Evolutionary conservation across 1,140 invertebrate genomes (phyloP).

Genomic region (Potamilus streckersoni): DNA sequence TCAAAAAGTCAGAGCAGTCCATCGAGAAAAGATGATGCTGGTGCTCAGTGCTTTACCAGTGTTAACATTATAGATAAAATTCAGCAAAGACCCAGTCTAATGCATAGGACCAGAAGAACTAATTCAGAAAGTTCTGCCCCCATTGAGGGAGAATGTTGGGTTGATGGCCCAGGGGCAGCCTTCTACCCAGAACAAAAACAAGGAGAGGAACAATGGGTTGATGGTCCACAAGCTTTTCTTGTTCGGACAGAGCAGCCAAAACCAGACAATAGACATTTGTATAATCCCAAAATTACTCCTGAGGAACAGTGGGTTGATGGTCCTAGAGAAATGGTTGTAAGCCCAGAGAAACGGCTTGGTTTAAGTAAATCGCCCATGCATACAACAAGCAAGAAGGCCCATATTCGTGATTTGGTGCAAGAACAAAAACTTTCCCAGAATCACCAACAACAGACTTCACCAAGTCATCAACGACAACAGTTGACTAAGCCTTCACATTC

Average conservation of each 20-base stretch:
- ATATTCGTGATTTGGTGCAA: conserved; percentile 22
- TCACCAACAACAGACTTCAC: conserved; percentile 23
- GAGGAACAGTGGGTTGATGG: conserved; percentile 96
- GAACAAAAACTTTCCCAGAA: conserved; percentile 15
- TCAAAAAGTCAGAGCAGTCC: conserved; percentile 21
- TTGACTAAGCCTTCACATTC: conserved; percentile 31
- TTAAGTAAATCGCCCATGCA: conserved; percentile 38
- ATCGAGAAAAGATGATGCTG: conserved; percentile 8
- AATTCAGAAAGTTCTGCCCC: conserved; percentile 6
- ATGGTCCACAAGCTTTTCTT: conserved; percentile 62
- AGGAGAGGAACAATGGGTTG: conserved; percentile 61
- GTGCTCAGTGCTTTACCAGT: conserved; percentile 25
- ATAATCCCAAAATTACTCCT: conserved; percentile 75
- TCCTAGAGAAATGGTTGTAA: conserved; percentile 70
- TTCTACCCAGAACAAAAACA: conserved; percentile 52
- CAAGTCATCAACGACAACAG: conserved; percentile 31
- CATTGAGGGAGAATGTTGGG: conserved; percentile 87
- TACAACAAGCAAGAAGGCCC: conserved; percentile 35
- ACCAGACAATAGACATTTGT: conserved; percentile 36
- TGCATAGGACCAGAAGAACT: conserved; percentile 19
- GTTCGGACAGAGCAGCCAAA: conserved; percentile 40
- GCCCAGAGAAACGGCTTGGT: conserved; percentile 23
- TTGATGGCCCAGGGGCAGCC: conserved; percentile 83
- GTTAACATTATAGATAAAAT: conserved; percentile 35
- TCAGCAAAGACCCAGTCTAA: conserved; percentile 2